These are phyloP conservation scores for Megaleporinus macrocephalus DNA, from an alignment of 2,113 vertebrate genomes.

Conservation along the genomic window DNA sequence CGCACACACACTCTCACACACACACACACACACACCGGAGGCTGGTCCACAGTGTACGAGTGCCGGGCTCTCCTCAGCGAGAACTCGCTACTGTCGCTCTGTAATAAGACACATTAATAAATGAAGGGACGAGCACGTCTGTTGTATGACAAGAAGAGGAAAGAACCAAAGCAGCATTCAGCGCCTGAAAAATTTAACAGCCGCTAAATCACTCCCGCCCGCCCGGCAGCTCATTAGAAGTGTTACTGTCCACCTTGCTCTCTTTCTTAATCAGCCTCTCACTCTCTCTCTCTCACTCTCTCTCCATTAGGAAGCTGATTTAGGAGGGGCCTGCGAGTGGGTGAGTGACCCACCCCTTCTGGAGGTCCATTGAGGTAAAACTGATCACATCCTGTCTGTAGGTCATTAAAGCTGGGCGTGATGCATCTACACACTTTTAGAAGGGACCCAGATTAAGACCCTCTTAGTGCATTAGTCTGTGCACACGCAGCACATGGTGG, in stretches of 20 bases:
- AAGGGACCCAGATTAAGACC: background rate
- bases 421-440: slow-evolving; percentile 40
- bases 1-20: background rate
- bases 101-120: slow-evolving; percentile 49
- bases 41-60: background rate
- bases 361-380: slow-evolving; percentile 32
- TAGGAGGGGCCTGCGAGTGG: slow-evolving; percentile 10
- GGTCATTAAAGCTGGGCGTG: slow-evolving; percentile 52
- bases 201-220: slow-evolving; percentile 36
- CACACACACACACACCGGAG: background rate
- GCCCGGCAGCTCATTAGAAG: slow-evolving; percentile 53
- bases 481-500: background rate
- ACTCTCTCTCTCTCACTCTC: background rate
- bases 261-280: slow-evolving; percentile 50
- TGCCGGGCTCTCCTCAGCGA: background rate
- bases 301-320: slow-evolving; percentile 2
- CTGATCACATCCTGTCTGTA: slow-evolving; percentile 35
- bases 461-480: background rate
- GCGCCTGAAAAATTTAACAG: slow-evolving; percentile 45
- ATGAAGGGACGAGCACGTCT: slow-evolving; percentile 29
- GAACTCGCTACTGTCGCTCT: slow-evolving; percentile 4
- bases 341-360: slow-evolving; percentile 29
- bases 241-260: slow-evolving; percentile 37
- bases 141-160: slow-evolving; percentile 23
- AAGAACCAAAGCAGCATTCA: slow-evolving; percentile 27